phyloP scores from a whole-genome alignment of 2,113 vertebrate species.

The Prochilodus magdalenae region DNA sequence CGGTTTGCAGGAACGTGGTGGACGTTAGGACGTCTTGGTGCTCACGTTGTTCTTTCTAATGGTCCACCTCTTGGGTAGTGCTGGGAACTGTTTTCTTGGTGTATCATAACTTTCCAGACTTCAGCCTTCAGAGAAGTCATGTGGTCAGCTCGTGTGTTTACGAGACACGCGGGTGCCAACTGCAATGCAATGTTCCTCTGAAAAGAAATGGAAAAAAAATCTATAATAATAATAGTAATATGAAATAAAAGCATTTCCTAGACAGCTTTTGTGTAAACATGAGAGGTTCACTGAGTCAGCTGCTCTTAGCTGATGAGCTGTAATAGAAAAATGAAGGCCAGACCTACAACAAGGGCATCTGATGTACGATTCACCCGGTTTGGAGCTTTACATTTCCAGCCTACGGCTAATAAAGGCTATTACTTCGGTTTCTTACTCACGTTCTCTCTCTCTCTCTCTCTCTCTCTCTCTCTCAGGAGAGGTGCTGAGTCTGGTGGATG shows the following conservation, averaged over 20 bases:
- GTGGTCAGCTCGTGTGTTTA: constrained; percentile 49
- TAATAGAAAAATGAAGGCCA: neutral
- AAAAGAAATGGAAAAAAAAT: neutral
- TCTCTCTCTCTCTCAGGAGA: constrained; percentile 83
- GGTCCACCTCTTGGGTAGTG: neutral
- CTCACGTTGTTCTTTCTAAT: neutral
- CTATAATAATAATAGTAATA: neutral
- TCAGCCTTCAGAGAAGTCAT: neutral
- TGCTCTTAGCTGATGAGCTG: neutral
- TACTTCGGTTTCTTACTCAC: neutral
- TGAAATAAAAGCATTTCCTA: constrained; percentile 11
- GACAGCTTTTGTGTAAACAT: neutral
- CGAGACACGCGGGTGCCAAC: constrained; percentile 60
- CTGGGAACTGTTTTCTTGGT: constrained; percentile 25
- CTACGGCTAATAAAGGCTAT: no score
- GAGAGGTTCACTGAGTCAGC: constrained; percentile 20
- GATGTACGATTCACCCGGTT: neutral
- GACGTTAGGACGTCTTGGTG: constrained; percentile 24
- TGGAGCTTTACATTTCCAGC: no score
- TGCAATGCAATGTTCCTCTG: neutral
- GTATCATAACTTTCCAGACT: constrained; percentile 1
- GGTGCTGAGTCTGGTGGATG: constrained; percentile 93
- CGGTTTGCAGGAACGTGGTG: constrained; percentile 18
- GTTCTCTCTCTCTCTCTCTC: neutral
- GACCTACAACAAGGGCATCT: neutral